phyloP scores from a whole-genome alignment of 1,140 invertebrate genomes.

The Nomia melanderi region DNA sequence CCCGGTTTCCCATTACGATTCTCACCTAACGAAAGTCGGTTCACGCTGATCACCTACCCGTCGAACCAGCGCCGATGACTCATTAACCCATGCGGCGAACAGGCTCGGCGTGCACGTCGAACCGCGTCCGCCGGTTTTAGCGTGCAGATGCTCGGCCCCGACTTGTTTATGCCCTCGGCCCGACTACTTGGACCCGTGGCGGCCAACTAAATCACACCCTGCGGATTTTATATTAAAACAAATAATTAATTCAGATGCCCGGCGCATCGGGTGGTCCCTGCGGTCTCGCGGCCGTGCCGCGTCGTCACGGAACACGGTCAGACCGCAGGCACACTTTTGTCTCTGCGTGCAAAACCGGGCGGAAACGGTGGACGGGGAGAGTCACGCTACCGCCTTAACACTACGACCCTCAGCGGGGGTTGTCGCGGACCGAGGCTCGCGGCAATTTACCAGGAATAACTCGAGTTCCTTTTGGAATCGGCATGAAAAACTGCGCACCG shows the following conservation, averaged over 20 bases:
- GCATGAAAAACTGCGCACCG: background rate
- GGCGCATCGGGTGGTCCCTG: slow-evolving; percentile 76
- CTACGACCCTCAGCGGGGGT: slow-evolving; percentile 57
- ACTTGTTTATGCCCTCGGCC: slow-evolving; percentile 74
- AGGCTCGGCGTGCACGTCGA: slow-evolving; percentile 14
- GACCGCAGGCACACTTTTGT: slow-evolving; percentile 52
- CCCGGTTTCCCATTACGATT: background rate
- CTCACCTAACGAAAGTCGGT: background rate
- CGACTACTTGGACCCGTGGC: slow-evolving; percentile 70
- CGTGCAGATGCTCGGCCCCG: slow-evolving; percentile 35
- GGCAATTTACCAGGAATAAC: background rate
- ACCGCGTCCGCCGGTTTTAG: slow-evolving; percentile 1
- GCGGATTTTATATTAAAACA: slow-evolving; percentile 81
- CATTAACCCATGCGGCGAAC: slow-evolving; percentile 30
- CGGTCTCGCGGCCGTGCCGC: slow-evolving; percentile 28
- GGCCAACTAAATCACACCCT: slow-evolving; percentile 78
- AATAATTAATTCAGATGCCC: slow-evolving; percentile 80
- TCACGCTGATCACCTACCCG: background rate
- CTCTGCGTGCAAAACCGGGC: slow-evolving; percentile 17
- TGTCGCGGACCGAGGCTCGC: slow-evolving; percentile 36
- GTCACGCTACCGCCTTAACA: slow-evolving; percentile 64
- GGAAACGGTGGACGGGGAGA: slow-evolving; percentile 6
- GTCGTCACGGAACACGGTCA: slow-evolving; percentile 31
- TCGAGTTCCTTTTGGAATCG: background rate
- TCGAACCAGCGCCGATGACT: slow-evolving; percentile 6